phyloP scores from a whole-genome alignment of 2,797 vertebrate genomes.

The Sciaenops ocellatus region DNA sequence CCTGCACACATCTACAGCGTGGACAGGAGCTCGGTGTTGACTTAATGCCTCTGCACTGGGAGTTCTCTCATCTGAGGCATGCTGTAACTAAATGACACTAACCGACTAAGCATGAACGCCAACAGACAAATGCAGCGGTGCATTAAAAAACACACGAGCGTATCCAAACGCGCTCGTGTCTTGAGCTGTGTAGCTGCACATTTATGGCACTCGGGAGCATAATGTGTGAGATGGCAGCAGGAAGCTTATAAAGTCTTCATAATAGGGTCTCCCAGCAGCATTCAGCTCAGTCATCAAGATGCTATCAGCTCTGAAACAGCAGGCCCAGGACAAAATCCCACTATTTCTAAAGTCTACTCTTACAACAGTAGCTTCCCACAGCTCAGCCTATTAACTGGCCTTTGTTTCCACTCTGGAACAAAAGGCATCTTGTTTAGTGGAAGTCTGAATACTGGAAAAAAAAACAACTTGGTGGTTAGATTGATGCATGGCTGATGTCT shows the following conservation, averaged over 20 bases:
- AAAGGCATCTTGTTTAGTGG: conserved; percentile 66
- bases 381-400: conserved; percentile 59
- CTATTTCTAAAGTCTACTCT: conserved; percentile 67
- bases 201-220: conserved; percentile 47
- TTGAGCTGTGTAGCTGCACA: conserved; percentile 34
- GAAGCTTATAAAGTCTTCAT: conserved; percentile 74
- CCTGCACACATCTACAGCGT: background rate
- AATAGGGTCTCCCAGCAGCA: conserved; percentile 60
- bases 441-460: conserved; percentile 36
- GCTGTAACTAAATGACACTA: conserved; percentile 26
- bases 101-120: conserved; percentile 27
- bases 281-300: conserved; percentile 77
- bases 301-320: conserved; percentile 75
- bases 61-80: conserved; percentile 16
- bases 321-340: conserved; percentile 64
- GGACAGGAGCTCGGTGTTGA: background rate
- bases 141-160: conserved; percentile 34
- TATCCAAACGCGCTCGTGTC: conserved; percentile 44
- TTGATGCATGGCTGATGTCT: conserved; percentile 26
- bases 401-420: conserved; percentile 77
- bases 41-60: background rate
- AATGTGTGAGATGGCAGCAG: conserved; percentile 66
- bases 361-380: conserved; percentile 61
- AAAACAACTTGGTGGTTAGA: background rate
- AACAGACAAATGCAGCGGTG: conserved; percentile 39